Evolutionary conservation across 1,140 invertebrate species (phyloP).

Genomic region (Neelides sp.): DNA sequence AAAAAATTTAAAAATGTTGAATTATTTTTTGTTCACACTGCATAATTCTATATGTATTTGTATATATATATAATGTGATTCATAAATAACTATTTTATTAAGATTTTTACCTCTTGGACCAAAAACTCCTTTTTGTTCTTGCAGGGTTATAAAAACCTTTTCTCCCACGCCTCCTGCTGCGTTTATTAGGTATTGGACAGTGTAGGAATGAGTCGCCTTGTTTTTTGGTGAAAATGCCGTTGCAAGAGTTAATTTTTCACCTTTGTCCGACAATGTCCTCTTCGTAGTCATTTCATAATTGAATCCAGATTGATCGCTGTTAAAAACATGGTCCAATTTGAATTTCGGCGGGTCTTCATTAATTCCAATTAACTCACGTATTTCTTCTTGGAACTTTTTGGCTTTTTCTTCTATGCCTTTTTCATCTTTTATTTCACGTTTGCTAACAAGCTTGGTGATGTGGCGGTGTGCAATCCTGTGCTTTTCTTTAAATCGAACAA

Average conservation of each 20-base stretch:
- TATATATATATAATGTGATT: no score
- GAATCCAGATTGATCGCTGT: slow-evolving; percentile 12
- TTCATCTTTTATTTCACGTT: neutral
- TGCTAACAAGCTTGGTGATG: neutral
- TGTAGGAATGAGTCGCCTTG: slow-evolving; percentile 3
- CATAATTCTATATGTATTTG: no score
- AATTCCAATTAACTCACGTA: no score
- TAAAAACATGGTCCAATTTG: neutral
- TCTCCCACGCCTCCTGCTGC: neutral
- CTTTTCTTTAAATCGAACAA: neutral
- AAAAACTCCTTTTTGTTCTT: slow-evolving; percentile 7
- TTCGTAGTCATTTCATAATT: neutral
- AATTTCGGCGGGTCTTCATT: neutral
- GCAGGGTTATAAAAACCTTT: slow-evolving; percentile 8
- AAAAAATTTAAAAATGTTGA: no score
- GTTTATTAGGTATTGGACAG: slow-evolving; percentile 3
- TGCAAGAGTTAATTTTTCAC: neutral
- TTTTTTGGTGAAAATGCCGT: neutral
- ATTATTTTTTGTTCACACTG: no score
- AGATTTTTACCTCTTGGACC: no score
- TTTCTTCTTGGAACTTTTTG: neutral
- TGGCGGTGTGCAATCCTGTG: neutral
- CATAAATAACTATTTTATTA: no score
- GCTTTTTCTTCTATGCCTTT: neutral
- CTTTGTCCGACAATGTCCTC: neutral